These are phyloP conservation scores for Tautogolabrus adspersus DNA, from an alignment of 2,113 vertebrate species.

Conservation along the genomic window DNA sequence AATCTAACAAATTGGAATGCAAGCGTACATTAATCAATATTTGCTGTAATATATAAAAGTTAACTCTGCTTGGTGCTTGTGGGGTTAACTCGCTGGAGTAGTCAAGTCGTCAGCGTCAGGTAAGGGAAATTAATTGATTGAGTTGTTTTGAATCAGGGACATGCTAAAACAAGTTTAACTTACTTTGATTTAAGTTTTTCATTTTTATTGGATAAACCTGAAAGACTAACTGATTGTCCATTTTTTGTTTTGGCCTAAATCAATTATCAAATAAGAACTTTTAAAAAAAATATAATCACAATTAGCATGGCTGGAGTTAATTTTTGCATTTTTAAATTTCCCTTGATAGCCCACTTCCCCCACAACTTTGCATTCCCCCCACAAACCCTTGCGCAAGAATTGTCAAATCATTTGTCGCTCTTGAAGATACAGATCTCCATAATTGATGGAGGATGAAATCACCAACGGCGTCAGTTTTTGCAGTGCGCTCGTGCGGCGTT, in stretches of 20 bases:
- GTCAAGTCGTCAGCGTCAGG: conserved; percentile 29
- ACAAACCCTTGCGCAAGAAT: background rate
- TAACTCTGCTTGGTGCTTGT: background rate
- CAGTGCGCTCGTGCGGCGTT: conserved; percentile 70
- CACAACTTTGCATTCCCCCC: background rate
- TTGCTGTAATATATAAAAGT: background rate
- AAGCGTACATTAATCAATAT: background rate
- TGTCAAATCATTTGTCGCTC: conserved; percentile 1
- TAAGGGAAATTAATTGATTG: conserved; percentile 45
- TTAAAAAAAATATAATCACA: no score
- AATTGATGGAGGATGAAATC: conserved; percentile 53
- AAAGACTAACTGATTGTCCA: background rate
- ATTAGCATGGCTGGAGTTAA: background rate
- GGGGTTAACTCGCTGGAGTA: background rate
- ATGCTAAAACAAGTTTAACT: background rate
- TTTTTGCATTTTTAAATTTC: background rate
- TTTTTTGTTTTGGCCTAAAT: background rate
- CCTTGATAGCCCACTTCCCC: background rate
- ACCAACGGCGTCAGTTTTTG: background rate
- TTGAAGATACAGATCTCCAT: conserved; percentile 19
- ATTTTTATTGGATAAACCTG: background rate
- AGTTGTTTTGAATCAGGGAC: conserved; percentile 1
- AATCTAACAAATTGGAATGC: background rate
- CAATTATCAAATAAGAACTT: no score
- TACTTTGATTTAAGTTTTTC: background rate